phyloP scores from a whole-genome alignment of 2,113 vertebrate genomes.

The Motacilla tschutschensis region DNA sequence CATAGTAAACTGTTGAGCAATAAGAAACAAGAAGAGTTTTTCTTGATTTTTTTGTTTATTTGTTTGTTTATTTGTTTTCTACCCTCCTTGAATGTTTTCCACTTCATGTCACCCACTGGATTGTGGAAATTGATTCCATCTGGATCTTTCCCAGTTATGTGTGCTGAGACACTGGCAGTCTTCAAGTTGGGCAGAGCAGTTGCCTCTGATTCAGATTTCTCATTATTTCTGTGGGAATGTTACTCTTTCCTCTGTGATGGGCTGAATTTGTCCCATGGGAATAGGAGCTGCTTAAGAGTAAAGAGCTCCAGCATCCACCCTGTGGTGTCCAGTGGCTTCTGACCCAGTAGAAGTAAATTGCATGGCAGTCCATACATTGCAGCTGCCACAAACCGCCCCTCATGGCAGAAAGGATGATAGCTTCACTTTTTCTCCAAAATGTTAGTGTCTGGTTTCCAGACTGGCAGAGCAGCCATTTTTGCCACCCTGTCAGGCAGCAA shows the following conservation, averaged over 20 bases:
- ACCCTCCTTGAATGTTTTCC: constrained; percentile 63
- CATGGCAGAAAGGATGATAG: neutral
- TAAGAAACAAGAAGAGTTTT: constrained; percentile 34
- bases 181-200: neutral
- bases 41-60: constrained; percentile 12
- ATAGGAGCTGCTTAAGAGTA: neutral
- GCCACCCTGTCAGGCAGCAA: neutral
- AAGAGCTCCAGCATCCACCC: neutral
- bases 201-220: constrained; percentile 4
- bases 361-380: neutral
- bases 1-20: constrained; percentile 65
- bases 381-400: neutral
- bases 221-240: neutral
- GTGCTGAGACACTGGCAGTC: neutral
- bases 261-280: neutral
- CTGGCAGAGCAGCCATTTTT: neutral
- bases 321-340: neutral
- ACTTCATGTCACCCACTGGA: constrained; percentile 58
- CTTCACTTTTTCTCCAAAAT: neutral
- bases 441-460: neutral
- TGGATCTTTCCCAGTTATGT: constrained; percentile 49
- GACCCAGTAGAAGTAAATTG: neutral
- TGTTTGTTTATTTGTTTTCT: constrained; percentile 38
- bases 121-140: constrained; percentile 54
- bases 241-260: neutral